Conservation (phyloP, 2,797 vertebrate genomes). For the Leptodactylus fallax region DNA sequence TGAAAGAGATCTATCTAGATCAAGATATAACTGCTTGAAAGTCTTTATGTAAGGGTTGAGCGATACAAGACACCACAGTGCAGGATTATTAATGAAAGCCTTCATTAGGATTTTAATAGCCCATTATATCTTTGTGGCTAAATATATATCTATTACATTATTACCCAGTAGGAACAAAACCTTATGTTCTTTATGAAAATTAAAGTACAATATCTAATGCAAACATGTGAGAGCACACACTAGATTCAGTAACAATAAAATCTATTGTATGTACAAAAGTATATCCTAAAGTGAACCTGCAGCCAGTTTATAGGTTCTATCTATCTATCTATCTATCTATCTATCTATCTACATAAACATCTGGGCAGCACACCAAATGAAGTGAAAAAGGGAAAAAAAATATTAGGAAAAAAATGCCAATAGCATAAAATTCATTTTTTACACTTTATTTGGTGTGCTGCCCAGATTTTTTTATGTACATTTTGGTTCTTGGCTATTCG, state of each 20-base stretch:
- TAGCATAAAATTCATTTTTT: too few species aligned
- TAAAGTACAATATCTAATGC: neutral
- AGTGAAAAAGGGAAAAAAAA: too few species aligned
- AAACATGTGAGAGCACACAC: neutral
- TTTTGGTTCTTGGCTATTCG: too few species aligned
- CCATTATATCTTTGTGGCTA: neutral
- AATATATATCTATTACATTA: slow-evolving; percentile 9
- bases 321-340: too few species aligned
- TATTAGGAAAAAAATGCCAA: too few species aligned
- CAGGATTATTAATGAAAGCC: neutral
- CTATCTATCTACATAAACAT: too few species aligned
- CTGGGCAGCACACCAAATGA: too few species aligned
- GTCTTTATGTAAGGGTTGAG: neutral
- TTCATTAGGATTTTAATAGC: neutral
- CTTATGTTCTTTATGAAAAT: neutral
- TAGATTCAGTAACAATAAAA: neutral
- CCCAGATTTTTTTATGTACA: too few species aligned
- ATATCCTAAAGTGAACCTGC: neutral
- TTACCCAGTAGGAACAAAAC: neutral
- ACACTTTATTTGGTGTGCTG: too few species aligned
- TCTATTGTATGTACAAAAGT: neutral
- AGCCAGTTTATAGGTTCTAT: neutral
- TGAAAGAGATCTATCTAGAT: too few species aligned
- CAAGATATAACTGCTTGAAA: too few species aligned
- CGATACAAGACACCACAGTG: neutral